phyloP scores from a whole-genome alignment of 1,140 invertebrate genomes.

The Drosophila insularis region DNA sequence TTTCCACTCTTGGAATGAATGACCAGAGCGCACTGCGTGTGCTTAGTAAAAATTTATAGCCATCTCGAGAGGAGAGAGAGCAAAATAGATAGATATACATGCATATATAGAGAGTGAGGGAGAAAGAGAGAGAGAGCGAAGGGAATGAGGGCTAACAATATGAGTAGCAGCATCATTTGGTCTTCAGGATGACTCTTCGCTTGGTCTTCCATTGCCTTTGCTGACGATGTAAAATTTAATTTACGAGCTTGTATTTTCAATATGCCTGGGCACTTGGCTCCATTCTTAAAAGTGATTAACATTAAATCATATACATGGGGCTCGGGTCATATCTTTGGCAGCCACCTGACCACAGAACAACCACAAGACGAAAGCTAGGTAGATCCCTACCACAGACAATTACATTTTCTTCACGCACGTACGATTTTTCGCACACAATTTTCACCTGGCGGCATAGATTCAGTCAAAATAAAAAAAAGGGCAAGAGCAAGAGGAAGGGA shows the following conservation, averaged over 20 bases:
- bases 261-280: conserved; percentile 35
- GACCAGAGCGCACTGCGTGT: conserved; percentile 72
- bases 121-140: conserved; percentile 8
- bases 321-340: conserved; percentile 64
- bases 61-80: conserved; percentile 17
- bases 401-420: conserved; percentile 77
- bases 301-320: conserved; percentile 70
- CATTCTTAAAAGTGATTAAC: conserved; percentile 74
- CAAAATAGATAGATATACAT: conserved; percentile 3
- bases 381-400: conserved; percentile 55
- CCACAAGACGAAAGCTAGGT: background rate
- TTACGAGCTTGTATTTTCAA: conserved; percentile 78
- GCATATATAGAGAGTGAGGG: conserved; percentile 8
- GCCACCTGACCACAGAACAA: conserved; percentile 64
- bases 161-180: conserved; percentile 65
- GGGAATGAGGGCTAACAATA: conserved; percentile 16
- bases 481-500: conserved; percentile 18
- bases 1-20: conserved; percentile 34
- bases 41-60: conserved; percentile 77
- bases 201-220: conserved; percentile 65
- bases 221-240: conserved; percentile 76
- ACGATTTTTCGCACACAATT: conserved; percentile 79
- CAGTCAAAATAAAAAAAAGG: conserved; percentile 4
- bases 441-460: conserved; percentile 61
- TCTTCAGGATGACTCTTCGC: conserved; percentile 46